Conservation (phyloP, 1,140 invertebrate genomes). For the Drosophila littoralis region DNA sequence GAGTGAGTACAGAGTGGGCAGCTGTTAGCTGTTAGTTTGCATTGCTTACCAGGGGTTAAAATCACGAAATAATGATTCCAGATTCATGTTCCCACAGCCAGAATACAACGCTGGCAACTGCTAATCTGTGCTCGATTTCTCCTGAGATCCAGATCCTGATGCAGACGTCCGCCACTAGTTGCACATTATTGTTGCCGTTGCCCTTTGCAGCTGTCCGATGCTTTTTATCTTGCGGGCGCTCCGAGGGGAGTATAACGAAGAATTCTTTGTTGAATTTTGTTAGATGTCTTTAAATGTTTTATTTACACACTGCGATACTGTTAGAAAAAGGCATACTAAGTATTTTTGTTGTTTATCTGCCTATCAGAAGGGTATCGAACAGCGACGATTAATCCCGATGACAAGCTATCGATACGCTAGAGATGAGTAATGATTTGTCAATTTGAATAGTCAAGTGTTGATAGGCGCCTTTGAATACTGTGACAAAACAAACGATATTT, state of each 20-base stretch:
- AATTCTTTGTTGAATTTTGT: slow-evolving; percentile 1
- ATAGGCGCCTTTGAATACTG: too few relatives aligned
- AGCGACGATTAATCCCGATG: slow-evolving; percentile 8
- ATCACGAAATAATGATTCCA: slow-evolving; percentile 95
- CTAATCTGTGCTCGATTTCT: slow-evolving; percentile 3
- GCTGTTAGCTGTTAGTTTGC: neutral
- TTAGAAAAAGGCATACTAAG: slow-evolving; percentile 31
- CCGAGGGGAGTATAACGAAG: neutral
- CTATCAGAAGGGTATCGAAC: slow-evolving; percentile 29
- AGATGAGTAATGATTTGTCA: neutral
- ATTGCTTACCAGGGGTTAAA: slow-evolving; percentile 93
- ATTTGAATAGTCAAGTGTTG: neutral
- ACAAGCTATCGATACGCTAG: slow-evolving; percentile 14
- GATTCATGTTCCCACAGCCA: slow-evolving; percentile 88
- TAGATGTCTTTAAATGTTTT: slow-evolving; percentile 12
- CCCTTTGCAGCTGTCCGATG: neutral
- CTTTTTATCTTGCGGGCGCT: neutral
- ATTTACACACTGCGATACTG: slow-evolving; percentile 26
- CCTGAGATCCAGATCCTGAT: slow-evolving; percentile 25
- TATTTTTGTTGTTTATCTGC: slow-evolving; percentile 39
- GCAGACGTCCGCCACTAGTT: slow-evolving; percentile 65
- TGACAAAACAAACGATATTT: neutral
- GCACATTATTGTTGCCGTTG: slow-evolving; percentile 51
- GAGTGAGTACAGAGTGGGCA: neutral
- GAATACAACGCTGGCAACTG: slow-evolving; percentile 21